A percentile compares a stretch with the other conserved stretches of the same genome.
These are phyloP conservation scores for Cirrhinus molitorella DNA, from an alignment of 2,797 vertebrate species.

Conservation along the genomic window DNA sequence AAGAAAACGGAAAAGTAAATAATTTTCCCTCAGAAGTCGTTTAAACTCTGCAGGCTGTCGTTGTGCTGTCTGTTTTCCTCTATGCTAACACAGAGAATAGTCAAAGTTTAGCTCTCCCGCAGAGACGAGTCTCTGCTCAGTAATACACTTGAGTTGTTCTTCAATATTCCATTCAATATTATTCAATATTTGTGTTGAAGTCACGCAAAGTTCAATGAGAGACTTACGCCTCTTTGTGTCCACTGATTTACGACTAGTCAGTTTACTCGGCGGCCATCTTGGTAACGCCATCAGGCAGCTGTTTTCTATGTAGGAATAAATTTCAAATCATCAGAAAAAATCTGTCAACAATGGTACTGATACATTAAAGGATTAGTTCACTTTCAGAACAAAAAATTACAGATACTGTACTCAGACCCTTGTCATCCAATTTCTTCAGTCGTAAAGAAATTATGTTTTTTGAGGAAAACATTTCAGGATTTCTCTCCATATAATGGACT, in stretches of 20 bases:
- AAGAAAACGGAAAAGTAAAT: slow-evolving; percentile 43
- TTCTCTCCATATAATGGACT: too few species aligned
- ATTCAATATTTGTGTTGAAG: not conserved
- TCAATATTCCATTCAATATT: slow-evolving; percentile 18
- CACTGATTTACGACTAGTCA: not conserved
- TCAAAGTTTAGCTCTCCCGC: slow-evolving; percentile 38
- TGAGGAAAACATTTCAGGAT: too few species aligned
- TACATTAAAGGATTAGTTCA: too few species aligned
- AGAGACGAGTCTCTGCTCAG: not conserved
- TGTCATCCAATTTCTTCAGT: too few species aligned
- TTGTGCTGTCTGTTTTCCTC: slow-evolving; percentile 28
- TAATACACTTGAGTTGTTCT: slow-evolving; percentile 19
- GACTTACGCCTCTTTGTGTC: not conserved
- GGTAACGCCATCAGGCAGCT: not conserved
- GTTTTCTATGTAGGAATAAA: not conserved
- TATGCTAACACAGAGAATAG: slow-evolving; percentile 35
- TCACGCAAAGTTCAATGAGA: slow-evolving; percentile 3
- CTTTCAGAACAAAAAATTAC: too few species aligned
- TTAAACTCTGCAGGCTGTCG: slow-evolving; percentile 46
- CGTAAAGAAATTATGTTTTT: too few species aligned
- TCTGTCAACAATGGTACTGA: not conserved
- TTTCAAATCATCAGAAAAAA: not conserved
- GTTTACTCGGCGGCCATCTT: not conserved
- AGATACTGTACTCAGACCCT: too few species aligned
- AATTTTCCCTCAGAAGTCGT: slow-evolving; percentile 46